Base-by-base conservation (phyloP, 2,113 vertebrate species). In the Crocuta crocuta region DNA sequence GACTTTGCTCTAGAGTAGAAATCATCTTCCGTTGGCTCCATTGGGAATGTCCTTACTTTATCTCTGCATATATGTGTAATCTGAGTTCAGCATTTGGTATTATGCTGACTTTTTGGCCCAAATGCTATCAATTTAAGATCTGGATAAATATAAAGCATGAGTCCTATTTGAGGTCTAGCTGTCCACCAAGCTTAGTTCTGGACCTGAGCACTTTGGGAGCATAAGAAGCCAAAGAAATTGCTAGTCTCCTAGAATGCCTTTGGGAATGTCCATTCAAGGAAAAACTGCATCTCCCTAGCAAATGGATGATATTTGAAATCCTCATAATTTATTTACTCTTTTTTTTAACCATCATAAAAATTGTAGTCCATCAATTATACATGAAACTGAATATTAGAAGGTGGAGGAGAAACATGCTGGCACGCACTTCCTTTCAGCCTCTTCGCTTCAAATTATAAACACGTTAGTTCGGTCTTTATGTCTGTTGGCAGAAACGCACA, bases 261-360 rank as follows among this genome's bases (percentile, higher is more conserved):
- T 43, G 97, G 81, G 78, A 97, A 65, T 84, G 95, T 91, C 91
- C 81, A 94, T 95, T 96, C 89, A 95, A 98, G 98, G 97, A 96
- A 98, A 98, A 98, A 55, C 68, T 35, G 80, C 66, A 45, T 65
- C 96, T 98, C 98, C 93, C 96, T 93, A 96, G 95, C 55, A 97
- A 98, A 98, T 98, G 84, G 80, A 13, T 31, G n/a, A 43, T 98
- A 98, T 98, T 98, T 98, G 97, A 96, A 98, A 98, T 98, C 93
- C 93, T 98, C 97, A 98, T 98, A 76, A 98, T 98, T 99, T 98
- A 98, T 98, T 99, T 98, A 98, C 89, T 97, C 74, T 98, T 98
- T 97, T 94, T 17, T 98, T 97, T 97, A 97, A 81, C 82, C 96
- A 83, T 98, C 97, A 98, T 97, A 98, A 98, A 95, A 98, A 98